A percentile compares a stretch with the other conserved stretches of the same genome.
Conservation (phyloP, 92 coral and sea anemone genomes). For the Phymanthus crucifer region DNA sequence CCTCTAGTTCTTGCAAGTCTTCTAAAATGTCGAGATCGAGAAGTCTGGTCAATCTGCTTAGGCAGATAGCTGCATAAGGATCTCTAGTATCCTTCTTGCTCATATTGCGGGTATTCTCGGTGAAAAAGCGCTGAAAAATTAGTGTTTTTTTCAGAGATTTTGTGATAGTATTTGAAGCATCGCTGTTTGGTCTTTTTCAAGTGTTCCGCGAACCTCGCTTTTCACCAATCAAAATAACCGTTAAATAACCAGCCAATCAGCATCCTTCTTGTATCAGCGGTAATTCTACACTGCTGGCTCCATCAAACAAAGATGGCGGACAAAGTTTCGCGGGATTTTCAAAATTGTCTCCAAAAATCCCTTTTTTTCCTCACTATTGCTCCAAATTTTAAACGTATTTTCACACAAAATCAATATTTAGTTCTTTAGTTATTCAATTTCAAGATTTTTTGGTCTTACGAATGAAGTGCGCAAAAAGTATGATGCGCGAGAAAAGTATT, state of each 20-base stretch:
- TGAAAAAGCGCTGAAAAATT: neutral
- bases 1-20: slow-evolving; percentile 82
- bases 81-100: slow-evolving; percentile 76
- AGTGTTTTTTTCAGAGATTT: neutral
- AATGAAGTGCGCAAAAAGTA: neutral
- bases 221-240: slow-evolving; percentile 80
- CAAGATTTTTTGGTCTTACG: neutral
- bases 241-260: slow-evolving; percentile 60
- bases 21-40: slow-evolving; percentile 84
- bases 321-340: slow-evolving; percentile 15
- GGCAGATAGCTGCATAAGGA: slow-evolving; percentile 78
- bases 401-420: neutral
- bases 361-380: neutral
- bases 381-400: neutral
- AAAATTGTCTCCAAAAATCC: slow-evolving; percentile 5
- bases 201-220: slow-evolving; percentile 44
- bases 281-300: slow-evolving; percentile 40
- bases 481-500: neutral
- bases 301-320: slow-evolving; percentile 44
- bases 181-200: slow-evolving; percentile 30
- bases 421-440: neutral
- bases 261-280: slow-evolving; percentile 55
- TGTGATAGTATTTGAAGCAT: slow-evolving; percentile 2
- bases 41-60: slow-evolving; percentile 78
- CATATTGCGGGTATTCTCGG: slow-evolving; percentile 46